A percentile compares a stretch with the other conserved stretches of the same genome.
These are phyloP conservation scores for Scleropages formosus DNA, from an alignment of 2,797 vertebrate genomes.

Conservation along the genomic window DNA sequence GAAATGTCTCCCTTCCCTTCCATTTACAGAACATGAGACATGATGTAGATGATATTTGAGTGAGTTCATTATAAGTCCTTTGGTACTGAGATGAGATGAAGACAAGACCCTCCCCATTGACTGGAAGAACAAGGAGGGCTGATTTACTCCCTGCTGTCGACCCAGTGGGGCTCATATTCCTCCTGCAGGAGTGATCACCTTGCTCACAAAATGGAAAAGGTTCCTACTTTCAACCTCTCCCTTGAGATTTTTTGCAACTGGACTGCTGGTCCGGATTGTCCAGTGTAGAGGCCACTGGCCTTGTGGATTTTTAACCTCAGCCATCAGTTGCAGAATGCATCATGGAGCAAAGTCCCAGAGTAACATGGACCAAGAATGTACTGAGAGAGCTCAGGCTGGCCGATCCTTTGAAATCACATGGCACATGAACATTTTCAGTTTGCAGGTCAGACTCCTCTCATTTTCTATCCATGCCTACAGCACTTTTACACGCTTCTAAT, in stretches of 20 bases:
- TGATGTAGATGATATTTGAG: slow-evolving; percentile 2
- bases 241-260: too few species aligned
- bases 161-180: neutral
- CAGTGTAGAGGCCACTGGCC: too few species aligned
- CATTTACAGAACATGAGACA: slow-evolving; percentile 3
- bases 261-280: too few species aligned
- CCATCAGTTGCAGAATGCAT: too few species aligned
- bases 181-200: neutral
- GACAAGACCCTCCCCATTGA: slow-evolving; percentile 20
- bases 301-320: too few species aligned
- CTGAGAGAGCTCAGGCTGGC: too few species aligned
- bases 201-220: neutral
- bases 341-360: too few species aligned
- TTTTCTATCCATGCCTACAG: neutral
- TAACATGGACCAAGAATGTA: too few species aligned
- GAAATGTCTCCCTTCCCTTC: slow-evolving; percentile 5
- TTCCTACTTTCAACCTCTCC: too few species aligned
- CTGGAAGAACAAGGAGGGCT: neutral
- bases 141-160: neutral
- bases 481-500: neutral
- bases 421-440: neutral
- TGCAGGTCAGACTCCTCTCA: neutral
- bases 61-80: slow-evolving; percentile 16
- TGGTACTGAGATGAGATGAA: slow-evolving; percentile 9
- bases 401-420: too few species aligned